Evolutionary conservation across 2,888 invertebrate species (phyloP).

Genomic region (Sepiola atlantica): DNA sequence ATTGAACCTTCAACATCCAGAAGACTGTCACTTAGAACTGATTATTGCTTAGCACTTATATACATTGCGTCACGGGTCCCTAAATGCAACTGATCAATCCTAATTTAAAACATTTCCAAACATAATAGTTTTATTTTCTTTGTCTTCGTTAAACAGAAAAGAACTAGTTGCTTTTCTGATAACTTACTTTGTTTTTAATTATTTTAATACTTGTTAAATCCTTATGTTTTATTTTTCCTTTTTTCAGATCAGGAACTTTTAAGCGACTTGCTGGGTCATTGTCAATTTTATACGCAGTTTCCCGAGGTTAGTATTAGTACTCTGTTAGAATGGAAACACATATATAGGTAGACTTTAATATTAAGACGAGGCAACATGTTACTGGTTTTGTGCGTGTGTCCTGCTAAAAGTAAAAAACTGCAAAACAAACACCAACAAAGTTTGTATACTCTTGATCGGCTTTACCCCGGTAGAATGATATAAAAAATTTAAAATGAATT

Average conservation of each 20-base stretch:
- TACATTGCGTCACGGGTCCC: too few species aligned
- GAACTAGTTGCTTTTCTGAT: not conserved
- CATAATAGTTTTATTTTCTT: too few species aligned
- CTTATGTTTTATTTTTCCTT: not conserved
- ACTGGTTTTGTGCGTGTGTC: not conserved
- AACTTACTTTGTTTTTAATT: too few species aligned
- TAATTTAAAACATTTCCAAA: too few species aligned
- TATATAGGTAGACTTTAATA: not conserved
- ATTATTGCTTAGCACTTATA: too few species aligned
- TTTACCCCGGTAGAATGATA: not conserved
- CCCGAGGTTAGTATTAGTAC: constrained; percentile 63
- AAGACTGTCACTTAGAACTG: too few species aligned
- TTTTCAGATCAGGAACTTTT: constrained; percentile 66
- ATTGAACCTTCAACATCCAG: too few species aligned
- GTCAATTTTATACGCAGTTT: constrained; percentile 63
- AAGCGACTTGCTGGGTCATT: constrained; percentile 65
- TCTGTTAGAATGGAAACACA: not conserved
- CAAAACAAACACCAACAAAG: too few species aligned
- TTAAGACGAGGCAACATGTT: not conserved
- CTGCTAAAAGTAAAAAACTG: too few species aligned
- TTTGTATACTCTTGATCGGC: too few species aligned
- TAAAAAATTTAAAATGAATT: not conserved
- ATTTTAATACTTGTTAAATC: too few species aligned
- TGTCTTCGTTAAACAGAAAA: not conserved
- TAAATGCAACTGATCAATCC: too few species aligned